Base-by-base conservation (phyloP, 2,113 vertebrate genomes). In the Gnathonemus longibarbis region DNA sequence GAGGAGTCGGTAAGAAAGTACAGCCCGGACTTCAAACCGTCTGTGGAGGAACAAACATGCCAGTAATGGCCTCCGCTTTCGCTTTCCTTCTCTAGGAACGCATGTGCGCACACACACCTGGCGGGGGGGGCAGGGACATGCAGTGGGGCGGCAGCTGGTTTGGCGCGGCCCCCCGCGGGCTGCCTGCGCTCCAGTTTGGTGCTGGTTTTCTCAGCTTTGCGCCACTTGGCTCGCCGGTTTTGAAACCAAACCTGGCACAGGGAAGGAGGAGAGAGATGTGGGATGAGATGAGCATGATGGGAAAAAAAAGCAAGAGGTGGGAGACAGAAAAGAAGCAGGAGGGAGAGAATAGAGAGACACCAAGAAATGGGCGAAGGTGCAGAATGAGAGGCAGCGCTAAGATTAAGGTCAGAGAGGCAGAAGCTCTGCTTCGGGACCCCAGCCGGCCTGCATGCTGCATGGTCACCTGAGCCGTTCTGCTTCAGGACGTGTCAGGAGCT, bases 171-270 rank as follows among this genome's bases (percentile, higher is more conserved):
- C 0, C 48, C 35, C 8, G 91, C 19, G 0, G 39, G 90, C 88
- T 90, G 87, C 5, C 93, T 95, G 90, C 92, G 93, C 35, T 70
- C 93, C 9, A 19, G 91, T 88, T 97, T 97, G 6, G 90, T 89
- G 0, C 89, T 94, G 87, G 93, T 46, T 62, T 95, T 97, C 91
- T 97, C 95, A 0, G 89, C 90, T 94, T 98, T 99, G 3, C 97
- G 94, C 98, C 97, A 99, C 93, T 98, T 99, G 0, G 98, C 98
- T 87, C 98, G 93, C 62, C 98, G 97, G 91, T 99, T 99, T 95
- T 99, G 98, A 94, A 99, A 99, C 98, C 98, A 99, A 50, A 99
- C 97, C 98, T 99, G 89, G 46, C 15, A 9, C 42, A 13, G 39
- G 53, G 42, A 35, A 10, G 24, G 39, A 1, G 27, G 31, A 21